Percentiles rank a stretch among this genome's conserved stretches.
phyloP scores from a whole-genome alignment of 2,888 invertebrate genomes.

The Lordiphosa andalusiaca region DNA sequence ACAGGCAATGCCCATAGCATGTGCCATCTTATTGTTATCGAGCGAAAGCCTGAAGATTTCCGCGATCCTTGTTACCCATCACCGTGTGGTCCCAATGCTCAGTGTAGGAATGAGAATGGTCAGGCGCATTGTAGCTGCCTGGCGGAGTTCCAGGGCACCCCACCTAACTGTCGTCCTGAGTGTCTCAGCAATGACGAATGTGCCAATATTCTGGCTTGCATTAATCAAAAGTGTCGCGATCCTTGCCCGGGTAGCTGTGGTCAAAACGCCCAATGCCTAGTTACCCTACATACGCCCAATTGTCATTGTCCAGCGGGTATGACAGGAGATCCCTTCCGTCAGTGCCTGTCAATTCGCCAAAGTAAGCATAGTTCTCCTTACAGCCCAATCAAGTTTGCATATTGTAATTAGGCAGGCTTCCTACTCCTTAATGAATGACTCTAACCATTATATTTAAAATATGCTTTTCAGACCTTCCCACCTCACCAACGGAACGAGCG shows the following conservation, averaged over 20 bases:
- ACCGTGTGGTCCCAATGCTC: constrained; percentile 89
- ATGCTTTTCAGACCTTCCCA: constrained; percentile 54
- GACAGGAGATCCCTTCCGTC: constrained; percentile 88
- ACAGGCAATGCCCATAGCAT: constrained; percentile 88
- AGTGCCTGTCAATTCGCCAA: constrained; percentile 81
- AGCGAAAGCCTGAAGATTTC: constrained; percentile 27
- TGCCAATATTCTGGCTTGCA: constrained; percentile 84
- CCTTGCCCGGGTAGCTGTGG: constrained; percentile 91
- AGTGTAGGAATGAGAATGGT: constrained; percentile 84
- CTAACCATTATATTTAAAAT: constrained; percentile 12
- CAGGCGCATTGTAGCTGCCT: constrained; percentile 86
- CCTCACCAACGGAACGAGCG: constrained; percentile 64
- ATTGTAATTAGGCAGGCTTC: constrained; percentile 52
- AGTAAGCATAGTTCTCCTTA: constrained; percentile 60
- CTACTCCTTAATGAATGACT: background rate
- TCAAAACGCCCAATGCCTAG: constrained; percentile 86
- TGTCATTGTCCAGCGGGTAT: constrained; percentile 86
- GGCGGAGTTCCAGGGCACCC: constrained; percentile 86
- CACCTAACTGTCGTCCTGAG: constrained; percentile 87
- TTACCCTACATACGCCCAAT: constrained; percentile 87
- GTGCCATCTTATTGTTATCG: constrained; percentile 81
- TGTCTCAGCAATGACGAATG: constrained; percentile 88
- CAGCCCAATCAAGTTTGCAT: constrained; percentile 40
- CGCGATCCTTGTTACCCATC: constrained; percentile 86
- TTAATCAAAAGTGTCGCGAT: constrained; percentile 86